Evolutionary conservation across 2,888 invertebrate genomes (phyloP).

Genomic region (Gandaritis pyraliata): DNA sequence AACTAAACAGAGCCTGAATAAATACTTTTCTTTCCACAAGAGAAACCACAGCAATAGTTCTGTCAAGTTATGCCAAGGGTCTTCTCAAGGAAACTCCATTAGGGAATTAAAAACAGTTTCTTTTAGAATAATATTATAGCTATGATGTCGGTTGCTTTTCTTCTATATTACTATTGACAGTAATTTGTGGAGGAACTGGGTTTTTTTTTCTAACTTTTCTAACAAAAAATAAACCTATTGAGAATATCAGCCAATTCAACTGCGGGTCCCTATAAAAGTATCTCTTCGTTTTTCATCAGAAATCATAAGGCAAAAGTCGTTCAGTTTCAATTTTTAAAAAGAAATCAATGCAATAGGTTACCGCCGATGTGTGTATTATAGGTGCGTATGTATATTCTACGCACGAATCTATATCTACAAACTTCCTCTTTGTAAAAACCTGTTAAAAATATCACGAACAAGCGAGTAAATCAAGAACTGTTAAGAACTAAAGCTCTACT

Average conservation of each 20-base stretch:
- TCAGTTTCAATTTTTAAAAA: too few species aligned
- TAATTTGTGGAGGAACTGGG: constrained; percentile 38
- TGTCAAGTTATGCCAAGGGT: constrained; percentile 34
- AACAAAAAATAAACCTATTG: too few species aligned
- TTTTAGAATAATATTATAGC: constrained; percentile 14
- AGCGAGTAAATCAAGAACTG: constrained; percentile 26
- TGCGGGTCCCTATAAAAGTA: too few species aligned
- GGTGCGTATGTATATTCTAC: background rate
- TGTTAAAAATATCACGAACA: constrained; percentile 6
- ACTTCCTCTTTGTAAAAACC: constrained; percentile 5
- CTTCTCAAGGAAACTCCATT: constrained; percentile 54
- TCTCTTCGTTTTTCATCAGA: too few species aligned
- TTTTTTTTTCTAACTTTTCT: background rate
- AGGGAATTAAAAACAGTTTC: constrained; percentile 61
- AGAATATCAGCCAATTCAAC: too few species aligned
- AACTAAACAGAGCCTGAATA: background rate
- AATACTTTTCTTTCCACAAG: constrained; percentile 1
- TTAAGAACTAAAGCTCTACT: constrained; percentile 36
- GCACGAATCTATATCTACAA: background rate
- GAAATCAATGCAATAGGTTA: too few species aligned
- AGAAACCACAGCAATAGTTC: constrained; percentile 21
- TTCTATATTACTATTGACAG: constrained; percentile 38
- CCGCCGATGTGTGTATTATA: too few species aligned
- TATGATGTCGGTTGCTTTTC: background rate
- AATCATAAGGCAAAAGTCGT: too few species aligned